Conservation (phyloP, 2,888 invertebrate genomes). For the Trissolcus brochymenae region DNA sequence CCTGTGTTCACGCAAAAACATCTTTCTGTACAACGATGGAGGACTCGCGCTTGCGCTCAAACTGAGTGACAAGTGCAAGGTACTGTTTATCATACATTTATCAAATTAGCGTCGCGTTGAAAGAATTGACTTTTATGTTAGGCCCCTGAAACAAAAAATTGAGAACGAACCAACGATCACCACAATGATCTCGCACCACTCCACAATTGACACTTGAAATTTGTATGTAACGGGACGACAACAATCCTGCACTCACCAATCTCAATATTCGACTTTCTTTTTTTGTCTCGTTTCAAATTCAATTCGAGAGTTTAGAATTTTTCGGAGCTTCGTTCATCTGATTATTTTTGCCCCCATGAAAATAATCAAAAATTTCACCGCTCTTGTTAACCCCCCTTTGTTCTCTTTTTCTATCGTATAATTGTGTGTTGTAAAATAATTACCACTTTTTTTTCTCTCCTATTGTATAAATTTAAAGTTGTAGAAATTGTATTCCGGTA, state of each 20-base stretch:
- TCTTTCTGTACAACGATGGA: conserved; percentile 77
- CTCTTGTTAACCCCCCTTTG: too few species aligned
- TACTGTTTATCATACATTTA: conserved; percentile 78
- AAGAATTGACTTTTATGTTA: conserved; percentile 6
- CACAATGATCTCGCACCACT: conserved; percentile 63
- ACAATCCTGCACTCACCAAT: background rate
- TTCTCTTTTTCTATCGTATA: too few species aligned
- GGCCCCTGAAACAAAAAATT: background rate
- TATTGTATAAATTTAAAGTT: conserved; percentile 3
- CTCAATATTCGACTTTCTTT: too few species aligned
- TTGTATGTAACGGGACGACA: background rate
- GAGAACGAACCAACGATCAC: conserved; percentile 6
- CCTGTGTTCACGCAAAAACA: conserved; percentile 79
- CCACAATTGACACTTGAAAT: conserved; percentile 24
- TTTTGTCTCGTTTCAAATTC: too few species aligned
- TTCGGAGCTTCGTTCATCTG: background rate
- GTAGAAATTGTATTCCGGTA: conserved; percentile 1
- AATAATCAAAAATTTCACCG: background rate
- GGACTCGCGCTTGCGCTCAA: conserved; percentile 87
- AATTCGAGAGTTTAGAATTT: too few species aligned
- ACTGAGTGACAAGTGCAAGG: conserved; percentile 88
- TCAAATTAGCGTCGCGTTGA: conserved; percentile 58
- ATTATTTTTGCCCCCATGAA: background rate
- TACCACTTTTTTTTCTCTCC: background rate
- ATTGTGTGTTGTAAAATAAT: background rate